phyloP scores from a whole-genome alignment of 2,797 vertebrate genomes.

The Coregonus suidteri region DNA sequence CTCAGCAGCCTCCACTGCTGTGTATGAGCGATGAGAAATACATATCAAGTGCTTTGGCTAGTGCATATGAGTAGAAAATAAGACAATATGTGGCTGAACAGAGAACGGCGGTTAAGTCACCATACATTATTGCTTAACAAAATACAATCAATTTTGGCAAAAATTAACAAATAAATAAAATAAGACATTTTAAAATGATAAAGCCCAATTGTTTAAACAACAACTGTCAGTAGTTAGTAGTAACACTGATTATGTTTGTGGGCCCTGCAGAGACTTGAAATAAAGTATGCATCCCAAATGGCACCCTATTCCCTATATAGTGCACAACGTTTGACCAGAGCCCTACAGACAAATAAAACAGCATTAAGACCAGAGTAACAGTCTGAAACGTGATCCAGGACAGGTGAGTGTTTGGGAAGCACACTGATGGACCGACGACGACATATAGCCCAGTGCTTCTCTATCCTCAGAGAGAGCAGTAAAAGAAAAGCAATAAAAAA shows the following conservation, averaged over 20 bases:
- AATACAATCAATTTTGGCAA: background rate
- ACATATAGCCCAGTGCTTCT: background rate
- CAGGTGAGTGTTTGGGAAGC: slow-evolving; percentile 5
- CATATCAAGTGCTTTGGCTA: slow-evolving; percentile 41
- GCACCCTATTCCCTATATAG: background rate
- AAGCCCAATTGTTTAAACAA: background rate
- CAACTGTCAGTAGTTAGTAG: background rate
- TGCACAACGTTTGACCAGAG: slow-evolving; percentile 1
- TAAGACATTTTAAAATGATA: background rate
- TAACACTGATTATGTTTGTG: background rate
- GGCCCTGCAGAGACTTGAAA: background rate
- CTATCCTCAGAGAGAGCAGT: too few relatives aligned
- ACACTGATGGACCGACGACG: background rate
- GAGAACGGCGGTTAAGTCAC: slow-evolving; percentile 4
- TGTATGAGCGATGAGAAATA: slow-evolving; percentile 20
- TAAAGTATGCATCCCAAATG: background rate
- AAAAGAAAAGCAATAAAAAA: too few relatives aligned
- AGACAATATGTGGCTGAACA: background rate
- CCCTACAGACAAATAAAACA: background rate
- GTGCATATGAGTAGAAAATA: slow-evolving; percentile 22
- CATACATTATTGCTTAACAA: slow-evolving; percentile 5
- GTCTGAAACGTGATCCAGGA: background rate
- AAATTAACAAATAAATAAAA: background rate
- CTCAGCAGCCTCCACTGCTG: too few relatives aligned
- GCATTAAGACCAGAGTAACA: background rate